Conservation (phyloP, 2,113 vertebrate species). For the Dipodomys stephensi region DNA sequence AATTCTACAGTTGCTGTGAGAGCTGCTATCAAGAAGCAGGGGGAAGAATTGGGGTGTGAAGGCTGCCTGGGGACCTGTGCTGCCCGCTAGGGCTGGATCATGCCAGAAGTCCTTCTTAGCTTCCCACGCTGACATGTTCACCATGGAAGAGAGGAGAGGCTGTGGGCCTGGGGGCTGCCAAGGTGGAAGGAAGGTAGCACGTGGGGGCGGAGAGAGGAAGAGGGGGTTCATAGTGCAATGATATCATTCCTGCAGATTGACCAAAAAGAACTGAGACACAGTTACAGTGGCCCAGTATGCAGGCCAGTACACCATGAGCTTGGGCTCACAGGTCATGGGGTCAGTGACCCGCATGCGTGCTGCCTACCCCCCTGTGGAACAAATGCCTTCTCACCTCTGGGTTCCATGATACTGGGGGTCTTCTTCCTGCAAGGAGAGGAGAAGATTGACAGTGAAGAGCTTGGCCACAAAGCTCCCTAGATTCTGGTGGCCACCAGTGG, state of each 20-base stretch:
- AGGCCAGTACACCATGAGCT: too few species aligned
- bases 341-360: background rate
- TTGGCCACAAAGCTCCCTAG: background rate
- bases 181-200: background rate
- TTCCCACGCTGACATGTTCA: background rate
- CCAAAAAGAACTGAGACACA: background rate
- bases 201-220: background rate
- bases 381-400: background rate
- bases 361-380: background rate
- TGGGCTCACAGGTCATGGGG: background rate
- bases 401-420: background rate
- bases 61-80: background rate
- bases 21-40: background rate
- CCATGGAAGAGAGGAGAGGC: background rate
- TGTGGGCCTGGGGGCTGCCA: background rate
- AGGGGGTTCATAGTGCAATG: background rate
- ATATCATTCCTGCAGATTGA: background rate
- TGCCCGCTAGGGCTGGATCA: background rate
- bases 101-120: background rate
- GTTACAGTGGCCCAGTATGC: too few species aligned
- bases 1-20: background rate
- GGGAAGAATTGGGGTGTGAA: too few species aligned
- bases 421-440: background rate
- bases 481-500: background rate
- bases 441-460: background rate